These are phyloP conservation scores for Phenganax stokvisi DNA, from an alignment of 92 coral and sea anemone species.

Conservation along the genomic window DNA sequence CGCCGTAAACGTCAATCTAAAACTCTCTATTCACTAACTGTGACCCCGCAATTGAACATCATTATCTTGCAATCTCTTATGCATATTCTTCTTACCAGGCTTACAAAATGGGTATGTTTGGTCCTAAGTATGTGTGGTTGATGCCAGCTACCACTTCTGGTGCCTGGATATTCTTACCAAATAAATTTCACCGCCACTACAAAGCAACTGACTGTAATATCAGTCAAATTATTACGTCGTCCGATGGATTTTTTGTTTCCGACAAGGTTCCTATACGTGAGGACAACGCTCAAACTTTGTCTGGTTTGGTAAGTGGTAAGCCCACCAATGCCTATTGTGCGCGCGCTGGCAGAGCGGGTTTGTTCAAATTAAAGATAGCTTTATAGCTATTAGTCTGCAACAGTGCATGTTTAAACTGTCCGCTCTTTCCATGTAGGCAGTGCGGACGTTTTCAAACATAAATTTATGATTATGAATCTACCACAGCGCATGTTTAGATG, in stretches of 20 bases:
- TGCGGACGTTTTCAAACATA: no score
- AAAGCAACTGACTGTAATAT: conserved; percentile 45
- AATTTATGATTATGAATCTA: no score
- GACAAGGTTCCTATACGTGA: conserved; percentile 57
- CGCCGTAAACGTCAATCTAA: no score
- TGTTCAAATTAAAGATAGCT: no score
- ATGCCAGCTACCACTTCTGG: conserved; percentile 50
- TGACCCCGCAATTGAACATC: no score
- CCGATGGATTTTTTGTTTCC: conserved; percentile 64
- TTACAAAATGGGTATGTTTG: conserved; percentile 69
- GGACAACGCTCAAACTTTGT: conserved; percentile 59
- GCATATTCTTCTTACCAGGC: conserved; percentile 50
- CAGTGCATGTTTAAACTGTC: no score
- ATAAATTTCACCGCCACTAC: conserved; percentile 18
- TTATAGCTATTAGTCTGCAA: no score
- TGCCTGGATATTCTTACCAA: conserved; percentile 36
- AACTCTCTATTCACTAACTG: no score
- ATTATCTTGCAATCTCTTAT: background rate
- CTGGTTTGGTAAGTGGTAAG: conserved; percentile 70
- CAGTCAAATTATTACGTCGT: conserved; percentile 50
- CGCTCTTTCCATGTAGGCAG: no score
- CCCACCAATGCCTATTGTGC: no score
- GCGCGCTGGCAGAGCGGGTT: no score
- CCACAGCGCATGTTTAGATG: no score
- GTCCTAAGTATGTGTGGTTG: conserved; percentile 84